Base-by-base conservation (phyloP, 2,888 invertebrate species). In the Phlogophora meticulosa region DNA sequence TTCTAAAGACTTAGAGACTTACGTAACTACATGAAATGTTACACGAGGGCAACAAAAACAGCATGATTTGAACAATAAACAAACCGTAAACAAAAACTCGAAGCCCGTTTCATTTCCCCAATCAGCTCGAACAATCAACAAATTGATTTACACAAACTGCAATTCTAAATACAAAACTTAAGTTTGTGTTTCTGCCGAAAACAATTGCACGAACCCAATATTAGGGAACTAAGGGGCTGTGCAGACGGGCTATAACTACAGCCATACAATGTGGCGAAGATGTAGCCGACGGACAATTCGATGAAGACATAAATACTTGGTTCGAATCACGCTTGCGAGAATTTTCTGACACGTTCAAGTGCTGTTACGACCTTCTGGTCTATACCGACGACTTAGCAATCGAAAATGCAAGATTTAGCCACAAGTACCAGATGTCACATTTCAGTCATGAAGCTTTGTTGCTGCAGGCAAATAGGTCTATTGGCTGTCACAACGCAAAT, bases 181-280 rank as follows among this genome's bases (percentile, higher is more conserved):
- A 78, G 72, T 74, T 74, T 69, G 68, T 69, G 59, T 63, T 71
- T 65, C 60, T 40, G 57, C 24, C 55, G 61, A 77, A 82, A 85
- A 87, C 87, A 87, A 89, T 81, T 79, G 73, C 83, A 84, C 81
- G 83, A 84, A 61, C 43, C 82, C 87, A 85, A 88, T 89, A 87
- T 84, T 84, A 84, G 82, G 71, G 82, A 85, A 66, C 68, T 77
- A 68, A 68, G 70, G 36, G 70, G 17, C 32, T 51, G 2, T 22
- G 10, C 42, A 60, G 17, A 68, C 70, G 28, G 32, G 42, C 22
- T 0, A 13, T 32, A 34, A 0, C 3, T 9, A 15, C 7, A 17
- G 5, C 0, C 4, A 15, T 2, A 10, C 32, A 17, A 17, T 7
- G 4, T 1, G 11, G 4, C 9, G 42, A 38, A 59, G 38, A 32